Evolutionary conservation across 2,113 vertebrate species (phyloP).

Genomic region (Coregonus clupeaformis): DNA sequence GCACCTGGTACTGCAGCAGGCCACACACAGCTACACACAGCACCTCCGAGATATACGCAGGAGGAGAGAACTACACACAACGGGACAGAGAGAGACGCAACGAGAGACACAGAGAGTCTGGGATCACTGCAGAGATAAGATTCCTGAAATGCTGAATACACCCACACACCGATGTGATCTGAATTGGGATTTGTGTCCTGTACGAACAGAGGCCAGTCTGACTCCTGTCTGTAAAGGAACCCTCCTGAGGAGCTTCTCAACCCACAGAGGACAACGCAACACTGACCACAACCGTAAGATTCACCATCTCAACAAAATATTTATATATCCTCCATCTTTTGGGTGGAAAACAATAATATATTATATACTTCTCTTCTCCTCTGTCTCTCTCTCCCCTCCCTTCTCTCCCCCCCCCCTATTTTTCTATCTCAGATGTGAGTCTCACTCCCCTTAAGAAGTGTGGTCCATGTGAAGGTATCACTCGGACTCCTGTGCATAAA

Average conservation of each 20-base stretch:
- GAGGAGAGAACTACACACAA: conserved; percentile 4
- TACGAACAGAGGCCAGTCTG: conserved; percentile 30
- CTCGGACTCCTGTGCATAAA: conserved; percentile 43
- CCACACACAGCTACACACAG: conserved; percentile 49
- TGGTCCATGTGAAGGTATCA: conserved; percentile 4
- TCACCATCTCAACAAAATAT: not conserved
- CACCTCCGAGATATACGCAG: conserved; percentile 1
- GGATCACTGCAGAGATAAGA: conserved; percentile 29
- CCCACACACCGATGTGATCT: not conserved
- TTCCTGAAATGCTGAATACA: not conserved
- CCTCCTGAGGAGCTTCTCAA: not conserved
- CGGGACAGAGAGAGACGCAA: not conserved
- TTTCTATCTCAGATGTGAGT: not conserved
- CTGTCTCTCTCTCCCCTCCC: not conserved
- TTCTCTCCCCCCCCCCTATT: not conserved
- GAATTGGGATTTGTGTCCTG: conserved; percentile 3
- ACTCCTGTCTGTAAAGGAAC: conserved; percentile 31
- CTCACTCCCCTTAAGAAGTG: not conserved
- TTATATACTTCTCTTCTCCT: not conserved
- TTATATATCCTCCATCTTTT: not conserved
- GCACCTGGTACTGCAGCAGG: conserved; percentile 56
- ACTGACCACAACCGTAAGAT: conserved; percentile 38
- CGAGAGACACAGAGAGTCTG: conserved; percentile 6
- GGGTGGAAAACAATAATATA: not conserved
- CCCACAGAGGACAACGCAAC: not conserved